Conservation (phyloP, 2,797 vertebrate genomes). For the Pangasius larnaudii region DNA sequence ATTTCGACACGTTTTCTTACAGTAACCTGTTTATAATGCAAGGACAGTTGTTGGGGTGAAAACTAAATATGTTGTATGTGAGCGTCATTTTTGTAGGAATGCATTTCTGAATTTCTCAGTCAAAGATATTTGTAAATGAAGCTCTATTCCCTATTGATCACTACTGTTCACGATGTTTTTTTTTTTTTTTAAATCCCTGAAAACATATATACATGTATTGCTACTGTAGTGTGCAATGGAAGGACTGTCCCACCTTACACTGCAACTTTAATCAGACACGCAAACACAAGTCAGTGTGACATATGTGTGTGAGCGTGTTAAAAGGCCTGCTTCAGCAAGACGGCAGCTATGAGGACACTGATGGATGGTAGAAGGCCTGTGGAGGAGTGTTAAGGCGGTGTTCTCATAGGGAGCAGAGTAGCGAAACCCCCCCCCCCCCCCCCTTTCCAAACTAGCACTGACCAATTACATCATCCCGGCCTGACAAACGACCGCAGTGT, state of each 20-base stretch:
- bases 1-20: background rate
- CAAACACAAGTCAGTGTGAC: constrained; percentile 16
- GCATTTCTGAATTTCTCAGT: background rate
- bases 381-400: constrained; percentile 14
- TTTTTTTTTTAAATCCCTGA: background rate
- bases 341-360: constrained; percentile 23
- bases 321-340: constrained; percentile 41
- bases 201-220: background rate
- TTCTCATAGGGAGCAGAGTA: background rate
- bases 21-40: background rate
- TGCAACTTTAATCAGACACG: constrained; percentile 35
- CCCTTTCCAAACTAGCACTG: constrained; percentile 4
- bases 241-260: background rate
- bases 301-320: constrained; percentile 22
- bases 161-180: background rate
- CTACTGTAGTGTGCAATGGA: constrained; percentile 8
- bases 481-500: constrained; percentile 37
- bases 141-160: background rate
- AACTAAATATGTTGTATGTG: background rate
- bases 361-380: constrained; percentile 32
- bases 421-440: background rate
- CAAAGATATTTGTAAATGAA: background rate
- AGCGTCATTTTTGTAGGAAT: background rate
- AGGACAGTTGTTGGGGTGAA: background rate
- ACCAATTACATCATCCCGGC: constrained; percentile 37